Conservation (phyloP, 2,797 vertebrate genomes). For the Hydrolagus colliei region DNA sequence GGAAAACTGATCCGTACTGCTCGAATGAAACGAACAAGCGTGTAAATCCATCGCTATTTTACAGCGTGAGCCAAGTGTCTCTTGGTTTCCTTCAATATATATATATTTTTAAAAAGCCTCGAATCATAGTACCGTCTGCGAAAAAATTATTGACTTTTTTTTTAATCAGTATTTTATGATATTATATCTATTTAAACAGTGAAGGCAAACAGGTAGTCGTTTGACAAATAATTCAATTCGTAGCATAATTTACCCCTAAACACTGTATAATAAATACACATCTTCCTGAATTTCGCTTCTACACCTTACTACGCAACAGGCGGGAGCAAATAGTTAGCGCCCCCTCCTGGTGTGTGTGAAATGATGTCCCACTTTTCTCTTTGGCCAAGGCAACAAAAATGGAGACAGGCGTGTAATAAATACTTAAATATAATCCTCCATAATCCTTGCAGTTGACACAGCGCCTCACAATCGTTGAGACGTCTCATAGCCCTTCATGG, state of each 20-base stretch:
- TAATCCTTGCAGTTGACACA: too few species aligned
- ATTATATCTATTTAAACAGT: constrained; percentile 78
- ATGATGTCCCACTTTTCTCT: constrained; percentile 44
- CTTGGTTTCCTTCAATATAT: background rate
- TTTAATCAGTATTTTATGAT: constrained; percentile 50
- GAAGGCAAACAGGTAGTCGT: constrained; percentile 66
- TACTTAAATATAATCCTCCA: constrained; percentile 16
- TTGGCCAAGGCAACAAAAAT: constrained; percentile 61
- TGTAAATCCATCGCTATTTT: constrained; percentile 63
- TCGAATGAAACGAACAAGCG: constrained; percentile 79
- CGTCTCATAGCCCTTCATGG: too few species aligned
- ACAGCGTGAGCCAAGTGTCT: constrained; percentile 20
- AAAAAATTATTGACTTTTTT: constrained; percentile 68
- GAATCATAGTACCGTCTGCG: constrained; percentile 67
- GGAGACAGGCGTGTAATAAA: constrained; percentile 59
- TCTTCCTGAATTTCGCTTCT: constrained; percentile 60
- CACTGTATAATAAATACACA: constrained; percentile 80
- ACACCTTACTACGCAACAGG: constrained; percentile 57
- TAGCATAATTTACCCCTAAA: constrained; percentile 60
- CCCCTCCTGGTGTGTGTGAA: constrained; percentile 45
- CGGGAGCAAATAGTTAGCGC: constrained; percentile 45
- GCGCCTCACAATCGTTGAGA: too few species aligned
- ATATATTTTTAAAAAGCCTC: constrained; percentile 75
- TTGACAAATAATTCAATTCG: constrained; percentile 60
- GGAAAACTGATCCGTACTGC: constrained; percentile 82